A percentile compares a stretch with the other conserved stretches of the same genome.
Evolutionary conservation across 2,113 vertebrate genomes (phyloP).

Genomic region (Erythrocebus patas): DNA sequence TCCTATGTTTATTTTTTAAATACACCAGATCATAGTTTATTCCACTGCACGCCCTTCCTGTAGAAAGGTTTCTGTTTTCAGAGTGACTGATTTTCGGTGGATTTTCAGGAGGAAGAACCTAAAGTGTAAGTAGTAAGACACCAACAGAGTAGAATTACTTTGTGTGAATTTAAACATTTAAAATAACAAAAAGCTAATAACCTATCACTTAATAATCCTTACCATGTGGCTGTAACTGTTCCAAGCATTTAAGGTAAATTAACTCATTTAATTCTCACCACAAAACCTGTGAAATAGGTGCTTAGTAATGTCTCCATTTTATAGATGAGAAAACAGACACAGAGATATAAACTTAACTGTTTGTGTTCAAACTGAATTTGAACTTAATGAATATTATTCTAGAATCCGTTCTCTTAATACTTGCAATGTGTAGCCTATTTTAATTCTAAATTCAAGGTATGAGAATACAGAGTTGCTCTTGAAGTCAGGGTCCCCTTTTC

Average conservation of each 20-base stretch:
- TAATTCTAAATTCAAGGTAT: neutral
- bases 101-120: neutral
- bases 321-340: neutral
- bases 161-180: neutral
- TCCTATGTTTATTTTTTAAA: neutral
- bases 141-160: neutral
- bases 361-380: neutral
- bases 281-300: neutral
- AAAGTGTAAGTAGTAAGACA: neutral
- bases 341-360: neutral
- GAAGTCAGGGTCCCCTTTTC: neutral
- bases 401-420: neutral
- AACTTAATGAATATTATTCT: neutral
- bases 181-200: neutral
- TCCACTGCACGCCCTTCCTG: neutral
- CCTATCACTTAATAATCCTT: neutral
- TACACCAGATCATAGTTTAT: neutral
- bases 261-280: neutral
- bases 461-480: neutral
- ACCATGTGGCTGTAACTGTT: neutral
- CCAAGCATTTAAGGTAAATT: neutral
- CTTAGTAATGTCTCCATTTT: neutral
- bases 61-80: conserved; percentile 2
- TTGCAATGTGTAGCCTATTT: neutral
- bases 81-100: neutral